Conservation (phyloP, 2,888 invertebrate species). For the Tillus elongatus region DNA sequence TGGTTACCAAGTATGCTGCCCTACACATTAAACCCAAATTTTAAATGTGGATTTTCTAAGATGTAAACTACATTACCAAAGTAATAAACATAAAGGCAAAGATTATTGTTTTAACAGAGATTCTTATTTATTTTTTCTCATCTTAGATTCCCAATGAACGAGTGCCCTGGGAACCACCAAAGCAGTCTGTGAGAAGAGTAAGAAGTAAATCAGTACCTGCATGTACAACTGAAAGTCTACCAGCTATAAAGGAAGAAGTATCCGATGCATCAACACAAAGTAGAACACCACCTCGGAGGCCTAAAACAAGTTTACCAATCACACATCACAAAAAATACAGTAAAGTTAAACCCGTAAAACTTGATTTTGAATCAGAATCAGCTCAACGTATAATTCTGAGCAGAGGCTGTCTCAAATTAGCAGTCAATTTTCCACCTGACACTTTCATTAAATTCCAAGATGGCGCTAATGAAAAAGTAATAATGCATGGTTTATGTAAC, state of each 20-base stretch:
- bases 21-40: no score
- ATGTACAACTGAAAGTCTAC: slow-evolving; percentile 14
- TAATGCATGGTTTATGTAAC: slow-evolving; percentile 19
- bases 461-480: slow-evolving; percentile 26
- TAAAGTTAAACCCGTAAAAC: slow-evolving; percentile 4
- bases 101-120: no score
- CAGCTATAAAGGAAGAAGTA: slow-evolving; percentile 12
- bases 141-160: slow-evolving; percentile 35
- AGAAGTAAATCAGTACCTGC: slow-evolving; percentile 25
- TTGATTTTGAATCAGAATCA: slow-evolving; percentile 11
- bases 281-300: background rate
- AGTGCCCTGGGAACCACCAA: slow-evolving; percentile 35
- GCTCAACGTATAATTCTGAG: slow-evolving; percentile 28
- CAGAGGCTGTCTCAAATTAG: slow-evolving; percentile 29
- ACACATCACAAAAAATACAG: slow-evolving; percentile 7
- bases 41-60: no score
- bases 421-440: slow-evolving; percentile 33
- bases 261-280: slow-evolving; percentile 12
- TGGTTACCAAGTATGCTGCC: no score
- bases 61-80: no score
- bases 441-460: slow-evolving; percentile 28
- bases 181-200: slow-evolving; percentile 20
- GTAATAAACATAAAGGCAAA: no score
- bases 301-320: slow-evolving; percentile 8
- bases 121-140: slow-evolving; percentile 6